Percentiles rank a stretch among this genome's conserved stretches.
These are phyloP conservation scores for Myotis vivesi DNA, from an alignment of 2,797 vertebrate species.

Conservation along the genomic window DNA sequence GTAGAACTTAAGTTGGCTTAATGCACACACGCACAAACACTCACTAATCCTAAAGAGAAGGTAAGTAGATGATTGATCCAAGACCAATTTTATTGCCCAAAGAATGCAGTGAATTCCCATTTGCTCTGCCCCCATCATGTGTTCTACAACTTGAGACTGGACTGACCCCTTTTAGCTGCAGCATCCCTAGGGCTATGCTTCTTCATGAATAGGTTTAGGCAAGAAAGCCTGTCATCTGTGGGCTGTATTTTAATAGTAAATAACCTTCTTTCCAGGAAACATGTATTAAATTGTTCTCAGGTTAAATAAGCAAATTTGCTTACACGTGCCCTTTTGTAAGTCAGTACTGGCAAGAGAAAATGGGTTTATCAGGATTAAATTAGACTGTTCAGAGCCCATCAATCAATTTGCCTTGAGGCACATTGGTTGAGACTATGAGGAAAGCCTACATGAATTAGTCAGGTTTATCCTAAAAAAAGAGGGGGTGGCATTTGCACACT, in stretches of 20 bases:
- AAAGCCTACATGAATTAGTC: background rate
- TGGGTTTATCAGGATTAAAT: background rate
- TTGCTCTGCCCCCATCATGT: background rate
- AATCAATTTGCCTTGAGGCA: background rate
- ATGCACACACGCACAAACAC: background rate
- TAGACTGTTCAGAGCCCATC: background rate
- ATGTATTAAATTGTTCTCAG: background rate
- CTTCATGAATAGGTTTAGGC: background rate
- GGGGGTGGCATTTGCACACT: background rate
- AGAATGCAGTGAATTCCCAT: background rate
- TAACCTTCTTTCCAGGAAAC: background rate
- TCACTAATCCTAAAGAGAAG: background rate
- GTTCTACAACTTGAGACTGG: background rate
- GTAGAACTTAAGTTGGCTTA: background rate
- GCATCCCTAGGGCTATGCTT: background rate
- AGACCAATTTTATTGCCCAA: background rate
- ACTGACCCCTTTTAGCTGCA: background rate
- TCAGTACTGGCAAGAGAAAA: background rate
- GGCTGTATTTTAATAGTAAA: background rate
- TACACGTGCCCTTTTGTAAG: background rate
- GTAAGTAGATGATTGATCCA: background rate
- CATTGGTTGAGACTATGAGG: background rate
- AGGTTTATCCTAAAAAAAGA: background rate
- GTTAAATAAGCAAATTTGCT: conserved; percentile 13
- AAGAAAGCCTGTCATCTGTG: background rate